phyloP scores from a whole-genome alignment of 2,797 vertebrate species.

The Meriones psammophilus region DNA sequence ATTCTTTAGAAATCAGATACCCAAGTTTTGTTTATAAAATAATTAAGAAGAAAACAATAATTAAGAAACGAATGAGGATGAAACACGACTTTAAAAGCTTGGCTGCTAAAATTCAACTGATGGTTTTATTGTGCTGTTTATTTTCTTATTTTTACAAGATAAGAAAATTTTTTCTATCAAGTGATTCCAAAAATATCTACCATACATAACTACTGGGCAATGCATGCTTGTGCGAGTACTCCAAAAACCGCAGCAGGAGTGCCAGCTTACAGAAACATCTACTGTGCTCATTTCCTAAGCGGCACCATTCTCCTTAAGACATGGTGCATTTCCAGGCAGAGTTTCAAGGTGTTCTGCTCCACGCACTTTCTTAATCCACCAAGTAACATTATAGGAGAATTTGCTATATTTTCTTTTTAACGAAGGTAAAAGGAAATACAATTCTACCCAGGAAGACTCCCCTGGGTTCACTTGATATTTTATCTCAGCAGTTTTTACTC shows the following conservation, averaged over 20 bases:
- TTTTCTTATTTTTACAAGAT: neutral
- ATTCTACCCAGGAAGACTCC: neutral
- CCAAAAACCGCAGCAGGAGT: neutral
- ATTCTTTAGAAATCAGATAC: conserved; percentile 25
- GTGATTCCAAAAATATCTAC: neutral
- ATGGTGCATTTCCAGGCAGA: neutral
- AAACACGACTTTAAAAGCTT: neutral
- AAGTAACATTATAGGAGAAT: neutral
- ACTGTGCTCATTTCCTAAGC: neutral
- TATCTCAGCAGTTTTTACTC: neutral
- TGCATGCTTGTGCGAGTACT: neutral
- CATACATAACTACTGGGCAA: neutral
- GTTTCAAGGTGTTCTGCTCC: neutral
- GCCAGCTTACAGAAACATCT: neutral
- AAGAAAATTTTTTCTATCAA: neutral
- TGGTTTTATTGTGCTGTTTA: neutral
- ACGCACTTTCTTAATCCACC: neutral
- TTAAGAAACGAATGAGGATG: neutral
- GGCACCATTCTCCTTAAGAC: neutral
- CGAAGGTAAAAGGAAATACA: conserved; percentile 59
- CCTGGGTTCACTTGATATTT: conserved; percentile 14
- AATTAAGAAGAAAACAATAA: neutral
- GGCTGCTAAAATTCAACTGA: neutral
- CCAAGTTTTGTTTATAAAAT: neutral
- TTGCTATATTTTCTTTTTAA: conserved; percentile 21